Percentiles rank a stretch among this genome's conserved stretches.
Evolutionary conservation across 1,140 invertebrate genomes (phyloP).

Genomic region (Procambarus clarkii): DNA sequence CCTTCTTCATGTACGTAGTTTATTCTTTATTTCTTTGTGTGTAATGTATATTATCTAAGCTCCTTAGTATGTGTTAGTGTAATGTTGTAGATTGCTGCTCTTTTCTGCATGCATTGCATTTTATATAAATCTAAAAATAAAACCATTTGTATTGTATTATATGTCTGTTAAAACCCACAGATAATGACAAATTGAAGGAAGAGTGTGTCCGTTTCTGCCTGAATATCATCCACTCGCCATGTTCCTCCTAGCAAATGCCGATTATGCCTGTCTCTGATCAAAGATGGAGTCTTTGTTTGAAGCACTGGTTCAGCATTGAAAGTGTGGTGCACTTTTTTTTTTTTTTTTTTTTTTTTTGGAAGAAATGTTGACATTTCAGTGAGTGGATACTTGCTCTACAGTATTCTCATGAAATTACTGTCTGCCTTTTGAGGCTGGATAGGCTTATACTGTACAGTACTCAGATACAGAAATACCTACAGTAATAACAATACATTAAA

Average conservation of each 20-base stretch:
- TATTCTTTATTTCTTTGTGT: constrained; percentile 5
- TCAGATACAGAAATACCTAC: neutral
- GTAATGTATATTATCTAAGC: neutral
- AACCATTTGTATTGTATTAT: constrained; percentile 27
- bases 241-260: neutral
- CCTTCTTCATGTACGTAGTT: neutral
- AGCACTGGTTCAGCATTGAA: neutral
- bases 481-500: neutral
- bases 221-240: constrained; percentile 17
- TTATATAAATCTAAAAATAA: neutral
- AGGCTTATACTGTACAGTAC: neutral
- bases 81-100: neutral
- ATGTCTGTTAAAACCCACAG: constrained; percentile 50
- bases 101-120: neutral
- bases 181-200: constrained; percentile 43
- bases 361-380: neutral
- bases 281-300: neutral
- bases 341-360: neutral
- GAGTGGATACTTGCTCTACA: neutral
- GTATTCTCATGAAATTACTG: neutral
- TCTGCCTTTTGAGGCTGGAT: neutral
- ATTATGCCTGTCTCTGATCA: neutral
- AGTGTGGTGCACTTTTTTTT: neutral
- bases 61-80: constrained; percentile 14
- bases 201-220: constrained; percentile 51